Evolutionary conservation across 2,888 invertebrate species (phyloP), one percentile per base, ranked within the genome.

Genomic region (Clusia tigrina): DNA sequence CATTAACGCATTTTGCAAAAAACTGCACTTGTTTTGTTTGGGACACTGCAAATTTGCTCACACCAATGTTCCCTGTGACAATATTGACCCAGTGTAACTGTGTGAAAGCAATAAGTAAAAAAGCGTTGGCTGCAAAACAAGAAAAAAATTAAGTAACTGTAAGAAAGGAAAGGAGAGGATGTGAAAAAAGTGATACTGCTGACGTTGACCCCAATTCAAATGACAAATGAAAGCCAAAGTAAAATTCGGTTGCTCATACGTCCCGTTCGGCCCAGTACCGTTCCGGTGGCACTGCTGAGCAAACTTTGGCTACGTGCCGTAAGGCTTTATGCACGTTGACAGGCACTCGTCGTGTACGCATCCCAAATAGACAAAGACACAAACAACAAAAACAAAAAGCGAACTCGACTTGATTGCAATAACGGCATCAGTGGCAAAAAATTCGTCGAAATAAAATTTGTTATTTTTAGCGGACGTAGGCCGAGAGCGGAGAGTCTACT

Each of bases 151-250:
- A n/a, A n/a, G n/a, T n/a, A n/a, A n/a, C n/a, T n/a, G n/a, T n/a
- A n/a, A n/a, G n/a, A n/a, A n/a, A n/a, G n/a, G n/a, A n/a, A n/a
- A n/a, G n/a, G n/a, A n/a, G n/a, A n/a, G n/a, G n/a, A n/a, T 9
- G 32, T 32, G 12, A 32, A n/a, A 32, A 32, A 32, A 42, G 10
- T 18, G 54, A 54, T 20, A 37, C 63, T 26, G 58, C 55, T 58
- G 58, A 58, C 58, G 63, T 55, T 63, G 63, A 63, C 63, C 63
- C 58, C 63, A 58, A 63, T 63, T 58, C 63, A 55, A 58, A 55
- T 63, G 63, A 58, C 63, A 63, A 63, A 58, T 58, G 63, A 48
- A 58, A 58, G 58, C 51, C 58, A 53, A 23, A 32, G 48, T 42
- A 18, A 53, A 55, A 54, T 63, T 54, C 54, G 38, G n/a, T 52